Base-by-base conservation (phyloP, 2,888 invertebrate genomes). In the Odontocolon sp. region DNA sequence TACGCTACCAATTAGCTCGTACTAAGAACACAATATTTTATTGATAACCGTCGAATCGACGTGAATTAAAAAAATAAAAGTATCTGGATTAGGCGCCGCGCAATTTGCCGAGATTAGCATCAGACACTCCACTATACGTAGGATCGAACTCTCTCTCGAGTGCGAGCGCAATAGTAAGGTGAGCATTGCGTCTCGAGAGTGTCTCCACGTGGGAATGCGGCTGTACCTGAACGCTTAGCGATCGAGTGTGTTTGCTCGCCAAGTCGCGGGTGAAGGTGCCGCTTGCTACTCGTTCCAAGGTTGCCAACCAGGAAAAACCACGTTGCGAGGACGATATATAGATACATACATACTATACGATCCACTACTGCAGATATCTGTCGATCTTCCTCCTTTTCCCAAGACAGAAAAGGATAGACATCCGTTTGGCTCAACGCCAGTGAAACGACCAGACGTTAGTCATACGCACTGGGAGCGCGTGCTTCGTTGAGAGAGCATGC, bases 381-480 rank as follows among this genome's bases (percentile, higher is more conserved):
- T 23, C 47, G 50, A 38, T 71, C 56, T 63, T 67, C 33, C 52
- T 36, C 56, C 21, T 40, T 11, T 6, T 28, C 36, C 14, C 66
- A 57, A 40, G 69, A 38, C 59, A 42, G 42, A 45, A 69, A 26
- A 68, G 73, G 74, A 70, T 72, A 76, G 73, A 80, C 79, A 69
- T 78, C 72, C 77, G 50, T 38, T 72, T 83, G 83, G 84, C 82
- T 45, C 45, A 45, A 70, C 69, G 82, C 84, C 84, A 84, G 79
- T 78, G 72, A 79, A 82, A 82, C 76, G 72, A 78, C 78, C 77
- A 80, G 80, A 84, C 80, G 79, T 81, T 82, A 82, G 82, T 82
- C 82, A 82, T 81, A 78, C 71, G 54, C 47, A 21, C 42, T 21
- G 28, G n/a, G n/a, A n/a, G n/a, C n/a, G n/a, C 36, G 45, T 21